phyloP scores from a whole-genome alignment of 2,888 invertebrate genomes.

The Acanthacorydalis orientalis region DNA sequence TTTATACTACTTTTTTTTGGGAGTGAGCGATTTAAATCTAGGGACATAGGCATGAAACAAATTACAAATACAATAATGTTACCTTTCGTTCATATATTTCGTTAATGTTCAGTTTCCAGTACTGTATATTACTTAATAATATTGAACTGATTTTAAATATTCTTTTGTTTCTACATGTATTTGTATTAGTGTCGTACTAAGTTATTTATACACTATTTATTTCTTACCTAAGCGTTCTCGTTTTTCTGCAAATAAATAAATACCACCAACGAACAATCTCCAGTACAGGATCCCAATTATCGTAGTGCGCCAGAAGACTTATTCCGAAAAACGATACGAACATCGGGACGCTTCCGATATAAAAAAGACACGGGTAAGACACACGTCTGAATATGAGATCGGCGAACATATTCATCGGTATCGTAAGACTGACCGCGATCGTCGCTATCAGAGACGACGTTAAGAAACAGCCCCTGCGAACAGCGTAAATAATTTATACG shows the following conservation, averaged over 20 bases:
- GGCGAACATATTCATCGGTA: slow-evolving; percentile 78
- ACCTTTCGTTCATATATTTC: too few relatives aligned
- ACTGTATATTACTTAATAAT: too few relatives aligned
- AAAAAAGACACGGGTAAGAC: slow-evolving; percentile 50
- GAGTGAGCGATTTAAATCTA: too few relatives aligned
- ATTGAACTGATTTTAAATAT: too few relatives aligned
- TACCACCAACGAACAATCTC: slow-evolving; percentile 34
- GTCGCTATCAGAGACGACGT: slow-evolving; percentile 85
- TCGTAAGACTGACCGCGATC: slow-evolving; percentile 66
- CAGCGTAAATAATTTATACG: too few relatives aligned
- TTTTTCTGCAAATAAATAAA: slow-evolving; percentile 28
- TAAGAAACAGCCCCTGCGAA: slow-evolving; percentile 76
- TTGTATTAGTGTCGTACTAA: too few relatives aligned
- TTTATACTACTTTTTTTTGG: too few relatives aligned
- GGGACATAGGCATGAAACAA: too few relatives aligned
- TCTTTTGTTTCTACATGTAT: too few relatives aligned
- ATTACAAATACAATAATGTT: too few relatives aligned
- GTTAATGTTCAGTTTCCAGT: too few relatives aligned
- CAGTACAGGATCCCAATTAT: slow-evolving; percentile 67
- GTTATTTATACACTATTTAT: too few relatives aligned
- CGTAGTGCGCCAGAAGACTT: slow-evolving; percentile 53
- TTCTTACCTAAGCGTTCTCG: slow-evolving; percentile 30
- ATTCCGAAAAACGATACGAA: slow-evolving; percentile 56
- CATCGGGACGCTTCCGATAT: slow-evolving; percentile 63
- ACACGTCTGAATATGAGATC: slow-evolving; percentile 59